These are phyloP conservation scores for Anoplius nigerrimus DNA, from an alignment of 2,888 invertebrate species.

Conservation along the genomic window DNA sequence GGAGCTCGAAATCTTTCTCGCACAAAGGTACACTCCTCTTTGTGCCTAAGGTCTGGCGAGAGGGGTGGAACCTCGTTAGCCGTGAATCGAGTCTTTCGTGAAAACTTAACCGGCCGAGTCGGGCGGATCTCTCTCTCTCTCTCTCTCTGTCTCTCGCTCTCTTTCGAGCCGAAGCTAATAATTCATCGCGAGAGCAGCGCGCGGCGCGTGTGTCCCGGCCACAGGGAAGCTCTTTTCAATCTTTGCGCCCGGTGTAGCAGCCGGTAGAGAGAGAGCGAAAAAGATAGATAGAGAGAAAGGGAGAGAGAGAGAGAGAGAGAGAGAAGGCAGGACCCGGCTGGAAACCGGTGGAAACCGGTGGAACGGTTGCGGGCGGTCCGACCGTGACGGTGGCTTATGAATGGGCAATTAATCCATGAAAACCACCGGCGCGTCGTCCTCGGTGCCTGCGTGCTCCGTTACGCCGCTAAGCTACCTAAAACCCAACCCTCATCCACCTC, in stretches of 20 bases:
- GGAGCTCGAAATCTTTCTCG: too few relatives aligned
- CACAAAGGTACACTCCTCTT: conserved; percentile 12
- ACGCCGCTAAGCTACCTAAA: conserved; percentile 58
- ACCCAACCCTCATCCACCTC: conserved; percentile 39
- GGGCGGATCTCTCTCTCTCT: conserved; percentile 4
- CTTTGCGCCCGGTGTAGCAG: conserved; percentile 13
- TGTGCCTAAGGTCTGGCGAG: conserved; percentile 13
- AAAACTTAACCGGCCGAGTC: conserved; percentile 42
- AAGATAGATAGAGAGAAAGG: too few relatives aligned
- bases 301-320: too few relatives aligned
- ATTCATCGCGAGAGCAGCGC: conserved; percentile 40
- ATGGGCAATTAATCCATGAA: conserved; percentile 64
- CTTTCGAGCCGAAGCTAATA: conserved; percentile 40
- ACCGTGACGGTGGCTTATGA: conserved; percentile 51
- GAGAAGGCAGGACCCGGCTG: background rate
- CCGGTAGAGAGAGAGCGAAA: too few relatives aligned
- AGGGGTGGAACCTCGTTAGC: conserved; percentile 42
- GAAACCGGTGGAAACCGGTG: background rate
- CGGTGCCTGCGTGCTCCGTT: conserved; percentile 45
- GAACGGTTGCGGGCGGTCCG: conserved; percentile 7
- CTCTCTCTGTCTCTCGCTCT: background rate
- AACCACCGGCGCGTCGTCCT: conserved; percentile 45
- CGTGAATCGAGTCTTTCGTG: conserved; percentile 45
- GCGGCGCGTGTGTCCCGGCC: conserved; percentile 3
- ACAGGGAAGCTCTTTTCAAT: conserved; percentile 35